Conservation (phyloP, 2,888 invertebrate genomes). For the Seira ritae region DNA sequence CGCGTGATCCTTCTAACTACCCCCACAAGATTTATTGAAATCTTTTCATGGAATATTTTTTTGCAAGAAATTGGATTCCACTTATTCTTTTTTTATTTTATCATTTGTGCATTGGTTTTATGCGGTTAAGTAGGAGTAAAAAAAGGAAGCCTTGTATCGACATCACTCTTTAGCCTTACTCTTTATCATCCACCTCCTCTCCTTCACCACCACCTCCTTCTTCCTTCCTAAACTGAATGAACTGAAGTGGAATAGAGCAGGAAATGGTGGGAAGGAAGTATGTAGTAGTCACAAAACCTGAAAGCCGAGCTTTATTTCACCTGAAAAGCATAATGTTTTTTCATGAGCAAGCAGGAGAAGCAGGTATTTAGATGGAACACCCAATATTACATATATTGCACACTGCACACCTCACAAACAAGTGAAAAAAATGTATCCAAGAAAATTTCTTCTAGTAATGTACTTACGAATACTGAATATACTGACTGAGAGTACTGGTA, state of each 20-base stretch:
- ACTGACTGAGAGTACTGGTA: background rate
- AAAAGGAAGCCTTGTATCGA: background rate
- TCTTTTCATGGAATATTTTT: too few relatives aligned
- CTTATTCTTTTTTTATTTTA: too few relatives aligned
- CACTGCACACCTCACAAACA: background rate
- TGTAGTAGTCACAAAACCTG: background rate
- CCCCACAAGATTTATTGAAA: too few relatives aligned
- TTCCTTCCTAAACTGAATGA: background rate
- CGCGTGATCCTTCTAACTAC: too few relatives aligned
- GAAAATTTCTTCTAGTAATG: background rate
- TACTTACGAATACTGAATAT: background rate
- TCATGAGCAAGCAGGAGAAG: background rate
- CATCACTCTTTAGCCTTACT: background rate
- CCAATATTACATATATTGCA: too few relatives aligned
- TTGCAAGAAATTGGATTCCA: too few relatives aligned
- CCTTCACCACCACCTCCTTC: background rate
- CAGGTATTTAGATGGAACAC: background rate
- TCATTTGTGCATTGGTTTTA: background rate
- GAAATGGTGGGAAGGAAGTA: background rate
- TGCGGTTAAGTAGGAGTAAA: background rate
- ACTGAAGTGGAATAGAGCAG: background rate
- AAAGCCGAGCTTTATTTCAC: background rate
- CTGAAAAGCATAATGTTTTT: background rate
- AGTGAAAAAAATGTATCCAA: too few relatives aligned
- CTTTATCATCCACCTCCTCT: background rate